These are phyloP conservation scores for Hypomecis atomaria DNA, from an alignment of 2,888 invertebrate genomes.

Conservation along the genomic window DNA sequence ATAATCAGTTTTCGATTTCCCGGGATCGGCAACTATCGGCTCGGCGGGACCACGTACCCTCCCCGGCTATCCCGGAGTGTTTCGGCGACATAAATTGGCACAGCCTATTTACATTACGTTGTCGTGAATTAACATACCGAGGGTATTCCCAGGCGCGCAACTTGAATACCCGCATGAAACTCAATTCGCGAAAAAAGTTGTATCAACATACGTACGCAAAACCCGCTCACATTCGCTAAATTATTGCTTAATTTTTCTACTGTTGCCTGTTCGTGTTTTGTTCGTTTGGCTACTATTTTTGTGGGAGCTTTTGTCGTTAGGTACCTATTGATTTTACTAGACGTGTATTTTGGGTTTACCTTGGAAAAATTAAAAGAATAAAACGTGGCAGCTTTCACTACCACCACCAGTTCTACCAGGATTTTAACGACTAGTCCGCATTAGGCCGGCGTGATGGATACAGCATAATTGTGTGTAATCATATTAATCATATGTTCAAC, in stretches of 20 bases:
- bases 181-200: constrained; percentile 43
- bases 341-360: neutral
- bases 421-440: too few relatives aligned
- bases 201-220: constrained; percentile 24
- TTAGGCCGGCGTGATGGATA: too few relatives aligned
- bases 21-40: constrained; percentile 52
- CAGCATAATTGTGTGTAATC: too few relatives aligned
- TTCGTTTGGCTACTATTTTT: constrained; percentile 1
- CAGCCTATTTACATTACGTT: constrained; percentile 76
- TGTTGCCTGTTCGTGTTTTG: constrained; percentile 19
- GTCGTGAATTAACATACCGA: constrained; percentile 77
- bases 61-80: constrained; percentile 68
- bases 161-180: constrained; percentile 63
- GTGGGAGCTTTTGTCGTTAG: too few relatives aligned
- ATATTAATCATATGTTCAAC: too few relatives aligned
- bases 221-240: constrained; percentile 32
- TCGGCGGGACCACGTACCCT: constrained; percentile 41
- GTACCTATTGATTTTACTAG: too few relatives aligned
- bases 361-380: neutral
- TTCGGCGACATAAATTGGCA: constrained; percentile 78
- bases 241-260: constrained; percentile 35
- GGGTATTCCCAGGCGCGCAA: constrained; percentile 74
- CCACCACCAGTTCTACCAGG: too few relatives aligned
- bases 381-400: too few relatives aligned
- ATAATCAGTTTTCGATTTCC: constrained; percentile 61